Percentiles rank a stretch among this genome's conserved stretches.
phyloP scores from a whole-genome alignment of 2,113 vertebrate species.

The Martes martes region DNA sequence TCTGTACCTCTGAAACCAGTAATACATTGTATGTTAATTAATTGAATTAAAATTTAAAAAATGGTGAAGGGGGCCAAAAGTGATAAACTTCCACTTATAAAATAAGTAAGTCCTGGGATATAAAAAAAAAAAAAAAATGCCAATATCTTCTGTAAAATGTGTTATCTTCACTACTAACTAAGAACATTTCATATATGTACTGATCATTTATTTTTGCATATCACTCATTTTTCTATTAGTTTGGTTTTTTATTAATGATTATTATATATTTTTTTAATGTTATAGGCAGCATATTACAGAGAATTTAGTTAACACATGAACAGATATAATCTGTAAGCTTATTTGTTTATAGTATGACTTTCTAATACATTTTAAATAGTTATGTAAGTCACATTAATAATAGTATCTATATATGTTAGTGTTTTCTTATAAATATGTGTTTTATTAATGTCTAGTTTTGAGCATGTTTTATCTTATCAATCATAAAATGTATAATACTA shows the following conservation, averaged over 20 bases:
- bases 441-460: neutral
- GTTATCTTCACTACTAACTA: neutral
- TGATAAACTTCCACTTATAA: neutral
- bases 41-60: neutral
- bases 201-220: neutral
- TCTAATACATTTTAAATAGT: neutral
- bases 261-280: neutral
- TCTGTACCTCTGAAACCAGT: neutral
- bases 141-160: neutral
- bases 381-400: neutral
- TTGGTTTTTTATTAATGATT: neutral
- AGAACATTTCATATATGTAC: neutral
- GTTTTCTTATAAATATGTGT: neutral
- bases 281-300: neutral
- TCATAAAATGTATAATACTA: neutral
- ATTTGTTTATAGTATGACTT: neutral
- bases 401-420: neutral
- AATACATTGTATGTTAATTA: neutral
- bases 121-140: neutral
- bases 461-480: neutral
- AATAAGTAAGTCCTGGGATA: neutral
- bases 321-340: neutral
- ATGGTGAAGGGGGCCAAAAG: neutral
- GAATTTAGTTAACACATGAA: neutral
- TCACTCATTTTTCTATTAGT: neutral